Evolutionary conservation across 1,140 invertebrate species (phyloP).

Genomic region (Drosophila tristis): DNA sequence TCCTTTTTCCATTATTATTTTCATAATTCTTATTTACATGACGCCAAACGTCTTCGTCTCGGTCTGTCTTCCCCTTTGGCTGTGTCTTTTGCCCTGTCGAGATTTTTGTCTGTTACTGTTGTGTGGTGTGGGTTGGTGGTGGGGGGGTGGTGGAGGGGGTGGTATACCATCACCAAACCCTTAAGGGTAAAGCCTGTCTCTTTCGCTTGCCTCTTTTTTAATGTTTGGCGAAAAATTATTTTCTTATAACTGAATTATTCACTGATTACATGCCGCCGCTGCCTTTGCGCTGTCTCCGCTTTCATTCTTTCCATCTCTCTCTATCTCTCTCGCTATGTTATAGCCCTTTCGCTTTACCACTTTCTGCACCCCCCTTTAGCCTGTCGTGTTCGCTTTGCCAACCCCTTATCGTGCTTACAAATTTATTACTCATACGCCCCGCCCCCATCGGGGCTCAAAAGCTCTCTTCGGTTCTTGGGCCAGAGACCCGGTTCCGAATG

Average conservation of each 20-base stretch:
- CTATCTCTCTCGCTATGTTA: not conserved
- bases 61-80: slow-evolving; percentile 8
- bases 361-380: not conserved
- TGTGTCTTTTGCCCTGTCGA: slow-evolving; percentile 33
- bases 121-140: not conserved
- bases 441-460: slow-evolving; percentile 23
- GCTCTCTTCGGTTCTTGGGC: slow-evolving; percentile 41
- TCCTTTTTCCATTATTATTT: slow-evolving; percentile 84
- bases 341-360: slow-evolving; percentile 11
- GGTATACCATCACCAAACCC: slow-evolving; percentile 12
- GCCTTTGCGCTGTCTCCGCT: slow-evolving; percentile 16
- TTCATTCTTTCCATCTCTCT: slow-evolving; percentile 9
- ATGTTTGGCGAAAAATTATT: slow-evolving; percentile 79
- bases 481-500: slow-evolving; percentile 56
- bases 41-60: slow-evolving; percentile 66
- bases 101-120: slow-evolving; percentile 71
- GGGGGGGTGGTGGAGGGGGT: not conserved
- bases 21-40: slow-evolving; percentile 84
- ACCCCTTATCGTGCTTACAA: slow-evolving; percentile 59
- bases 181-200: slow-evolving; percentile 43
- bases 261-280: slow-evolving; percentile 65
- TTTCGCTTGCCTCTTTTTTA: slow-evolving; percentile 58
- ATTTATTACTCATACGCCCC: slow-evolving; percentile 69
- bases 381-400: slow-evolving; percentile 52
- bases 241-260: slow-evolving; percentile 84